Conservation (phyloP, 1,140 invertebrate genomes). For the Drosophila ogumai region DNA sequence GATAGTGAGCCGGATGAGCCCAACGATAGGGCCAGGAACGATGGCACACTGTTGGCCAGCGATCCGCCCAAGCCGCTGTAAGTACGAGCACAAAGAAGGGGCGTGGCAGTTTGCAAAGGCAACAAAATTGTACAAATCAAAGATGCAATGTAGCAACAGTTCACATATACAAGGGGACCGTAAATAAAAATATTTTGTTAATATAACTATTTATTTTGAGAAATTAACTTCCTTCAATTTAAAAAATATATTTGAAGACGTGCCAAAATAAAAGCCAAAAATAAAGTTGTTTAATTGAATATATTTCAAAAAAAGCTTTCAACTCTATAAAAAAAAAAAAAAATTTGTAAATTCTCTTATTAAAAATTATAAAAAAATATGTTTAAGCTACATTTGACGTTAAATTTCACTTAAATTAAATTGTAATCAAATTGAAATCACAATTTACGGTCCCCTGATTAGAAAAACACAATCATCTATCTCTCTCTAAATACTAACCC, state of each 20-base stretch:
- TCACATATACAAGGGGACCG: constrained; percentile 16
- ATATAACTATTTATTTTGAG: neutral
- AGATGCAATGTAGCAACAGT: constrained; percentile 25
- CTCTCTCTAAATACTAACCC: constrained; percentile 43
- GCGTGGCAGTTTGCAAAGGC: constrained; percentile 55
- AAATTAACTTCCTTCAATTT: neutral
- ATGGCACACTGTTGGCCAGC: constrained; percentile 97
- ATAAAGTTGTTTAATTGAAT: neutral
- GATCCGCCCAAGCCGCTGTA: constrained; percentile 98
- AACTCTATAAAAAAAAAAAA: too few relatives aligned
- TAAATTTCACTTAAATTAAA: rapidly evolving
- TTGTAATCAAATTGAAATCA: neutral
- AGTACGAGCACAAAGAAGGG: constrained; percentile 86
- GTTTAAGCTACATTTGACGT: neutral
- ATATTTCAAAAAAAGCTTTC: neutral
- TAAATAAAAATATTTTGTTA: neutral
- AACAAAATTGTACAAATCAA: constrained; percentile 30
- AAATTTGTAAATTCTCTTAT: too few relatives aligned
- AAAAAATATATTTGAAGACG: neutral
- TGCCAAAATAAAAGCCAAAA: neutral
- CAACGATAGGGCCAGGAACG: constrained; percentile 90
- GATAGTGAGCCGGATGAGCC: constrained; percentile 89
- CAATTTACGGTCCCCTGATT: constrained; percentile 16
- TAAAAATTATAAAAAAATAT: neutral
- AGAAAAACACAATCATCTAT: constrained; percentile 27